Conservation (phyloP, 2,113 vertebrate genomes). For the Pycnonotus jocosus region DNA sequence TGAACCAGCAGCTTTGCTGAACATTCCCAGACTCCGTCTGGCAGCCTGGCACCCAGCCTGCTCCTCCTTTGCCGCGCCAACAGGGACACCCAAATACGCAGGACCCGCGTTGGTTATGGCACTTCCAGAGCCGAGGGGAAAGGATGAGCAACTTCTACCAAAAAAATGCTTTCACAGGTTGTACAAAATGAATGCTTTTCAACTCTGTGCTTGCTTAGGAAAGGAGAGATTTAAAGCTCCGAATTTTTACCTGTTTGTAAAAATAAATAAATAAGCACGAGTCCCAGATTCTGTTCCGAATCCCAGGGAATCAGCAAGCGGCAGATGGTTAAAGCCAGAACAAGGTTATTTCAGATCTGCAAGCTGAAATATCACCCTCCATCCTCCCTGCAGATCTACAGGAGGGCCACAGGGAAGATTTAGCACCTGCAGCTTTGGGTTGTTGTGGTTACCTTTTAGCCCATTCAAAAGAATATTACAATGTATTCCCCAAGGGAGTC, state of each 20-base stretch:
- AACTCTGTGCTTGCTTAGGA: not conserved
- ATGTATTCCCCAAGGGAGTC: not conserved
- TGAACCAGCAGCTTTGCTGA: not conserved
- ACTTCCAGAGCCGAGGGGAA: not conserved
- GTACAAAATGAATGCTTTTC: not conserved
- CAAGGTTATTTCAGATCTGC: not conserved
- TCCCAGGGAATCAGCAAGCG: constrained; percentile 36
- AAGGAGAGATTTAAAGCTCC: constrained; percentile 7
- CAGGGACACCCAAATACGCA: not conserved
- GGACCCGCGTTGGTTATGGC: not conserved
- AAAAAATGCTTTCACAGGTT: not conserved
- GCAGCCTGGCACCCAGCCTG: not conserved
- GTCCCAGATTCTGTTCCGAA: constrained; percentile 4
- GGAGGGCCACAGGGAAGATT: not conserved
- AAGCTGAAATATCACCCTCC: not conserved
- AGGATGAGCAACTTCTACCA: not conserved
- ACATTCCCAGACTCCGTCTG: not conserved
- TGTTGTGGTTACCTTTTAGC: constrained; percentile 48
- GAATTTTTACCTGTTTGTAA: not conserved
- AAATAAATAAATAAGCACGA: not conserved
- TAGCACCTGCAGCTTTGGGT: not conserved
- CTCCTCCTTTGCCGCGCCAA: not conserved
- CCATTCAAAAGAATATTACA: constrained; percentile 16
- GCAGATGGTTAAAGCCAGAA: constrained; percentile 31
- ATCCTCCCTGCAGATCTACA: not conserved